Evolutionary conservation across 2,888 invertebrate species (phyloP).

Genomic region (Macaria notata): DNA sequence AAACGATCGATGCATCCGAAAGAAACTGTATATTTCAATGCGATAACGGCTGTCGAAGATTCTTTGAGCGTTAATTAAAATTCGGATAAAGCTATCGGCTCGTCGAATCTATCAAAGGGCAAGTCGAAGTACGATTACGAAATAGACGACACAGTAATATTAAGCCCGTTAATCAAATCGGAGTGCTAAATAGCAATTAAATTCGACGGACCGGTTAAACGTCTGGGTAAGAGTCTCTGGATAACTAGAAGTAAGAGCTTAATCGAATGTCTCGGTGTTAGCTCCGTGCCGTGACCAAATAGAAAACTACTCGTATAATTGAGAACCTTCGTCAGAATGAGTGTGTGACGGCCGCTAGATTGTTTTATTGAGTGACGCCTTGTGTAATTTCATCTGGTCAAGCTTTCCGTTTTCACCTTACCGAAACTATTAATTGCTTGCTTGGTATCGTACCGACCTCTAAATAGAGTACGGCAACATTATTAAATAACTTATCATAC

Average conservation of each 20-base stretch:
- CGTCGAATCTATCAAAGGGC: constrained; percentile 38
- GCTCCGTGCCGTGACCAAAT: constrained; percentile 42
- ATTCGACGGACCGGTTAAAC: constrained; percentile 54
- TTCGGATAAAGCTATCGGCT: constrained; percentile 43
- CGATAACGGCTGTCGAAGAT: constrained; percentile 50
- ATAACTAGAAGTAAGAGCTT: constrained; percentile 43
- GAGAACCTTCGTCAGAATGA: constrained; percentile 53
- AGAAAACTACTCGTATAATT: constrained; percentile 54
- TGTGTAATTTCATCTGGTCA: constrained; percentile 36
- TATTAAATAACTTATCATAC: no score
- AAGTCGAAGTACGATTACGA: constrained; percentile 36
- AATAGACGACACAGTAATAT: constrained; percentile 39
- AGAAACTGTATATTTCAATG: constrained; percentile 46
- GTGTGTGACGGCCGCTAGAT: constrained; percentile 50
- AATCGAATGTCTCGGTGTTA: constrained; percentile 43
- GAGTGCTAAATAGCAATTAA: constrained; percentile 69
- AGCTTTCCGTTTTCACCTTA: constrained; percentile 9
- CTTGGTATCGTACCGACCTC: no score
- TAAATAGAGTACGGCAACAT: no score
- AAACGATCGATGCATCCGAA: constrained; percentile 50
- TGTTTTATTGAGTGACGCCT: constrained; percentile 41
- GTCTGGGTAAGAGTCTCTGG: constrained; percentile 40
- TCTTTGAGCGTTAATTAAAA: constrained; percentile 59
- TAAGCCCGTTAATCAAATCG: constrained; percentile 53
- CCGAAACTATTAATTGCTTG: no score